Base-by-base conservation (phyloP, 2,888 invertebrate species). In the Petrolisthes cinctipes region DNA sequence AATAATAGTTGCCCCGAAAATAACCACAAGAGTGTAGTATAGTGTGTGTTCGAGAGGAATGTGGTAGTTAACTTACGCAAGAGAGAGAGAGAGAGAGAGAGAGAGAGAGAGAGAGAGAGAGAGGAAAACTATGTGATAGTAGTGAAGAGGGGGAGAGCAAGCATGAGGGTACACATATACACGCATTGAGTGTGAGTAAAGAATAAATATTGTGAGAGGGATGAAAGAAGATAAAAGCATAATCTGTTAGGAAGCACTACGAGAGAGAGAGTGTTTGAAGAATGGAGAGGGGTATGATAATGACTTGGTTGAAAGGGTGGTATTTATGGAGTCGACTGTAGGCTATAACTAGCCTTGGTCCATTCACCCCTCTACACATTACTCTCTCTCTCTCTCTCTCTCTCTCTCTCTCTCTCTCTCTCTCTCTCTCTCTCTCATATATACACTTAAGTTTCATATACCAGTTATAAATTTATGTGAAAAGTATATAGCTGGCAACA, bases 1-100 rank as follows among this genome's bases (percentile, higher is more conserved):
- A n/a, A n/a, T n/a, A n/a, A n/a, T n/a, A n/a, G n/a, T n/a, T n/a
- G n/a, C n/a, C n/a, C n/a, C n/a, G n/a, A n/a, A n/a, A n/a, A n/a
- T n/a, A n/a, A n/a, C n/a, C n/a, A n/a, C n/a, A n/a, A n/a, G n/a
- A n/a, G n/a, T n/a, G n/a, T n/a, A n/a, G n/a, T n/a, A n/a, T n/a
- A n/a, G n/a, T n/a, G n/a, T n/a, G n/a, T n/a, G n/a, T n/a, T n/a
- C n/a, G 61, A 61, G 5, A n/a, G n/a, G n/a, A 17, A 20, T 9
- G 71, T 71, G n/a, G 5, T n/a, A n/a, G 71, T n/a, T 71, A 17
- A 20, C 5, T 9, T 71, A n/a, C 11, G 71, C 6, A 20, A 17
- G 71, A 71, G 71, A 71, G 71, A n/a, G 71, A 71, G n/a, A 17
- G 71, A 17, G 71, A 71, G 71, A 71, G 71, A 71, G 71, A 71